Conservation (phyloP, 2,113 vertebrate genomes). For the Erpornis zantholeuca region DNA sequence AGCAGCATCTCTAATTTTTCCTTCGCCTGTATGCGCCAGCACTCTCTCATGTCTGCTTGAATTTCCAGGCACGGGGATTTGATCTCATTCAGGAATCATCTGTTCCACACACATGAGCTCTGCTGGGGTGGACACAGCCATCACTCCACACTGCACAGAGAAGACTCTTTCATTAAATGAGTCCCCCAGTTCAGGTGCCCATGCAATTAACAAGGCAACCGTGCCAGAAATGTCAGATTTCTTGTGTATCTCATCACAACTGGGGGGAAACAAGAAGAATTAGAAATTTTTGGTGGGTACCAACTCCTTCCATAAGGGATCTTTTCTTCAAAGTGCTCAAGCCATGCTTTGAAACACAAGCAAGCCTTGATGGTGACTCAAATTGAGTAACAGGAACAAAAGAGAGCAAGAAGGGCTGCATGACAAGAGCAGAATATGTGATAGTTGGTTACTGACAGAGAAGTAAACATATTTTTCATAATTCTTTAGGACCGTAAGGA, state of each 20-base stretch:
- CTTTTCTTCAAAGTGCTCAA: background rate
- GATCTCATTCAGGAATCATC: background rate
- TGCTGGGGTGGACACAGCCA: background rate
- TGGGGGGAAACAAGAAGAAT: background rate
- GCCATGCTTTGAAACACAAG: background rate
- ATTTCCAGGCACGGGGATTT: background rate
- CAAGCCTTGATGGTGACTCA: background rate
- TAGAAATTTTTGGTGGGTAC: background rate
- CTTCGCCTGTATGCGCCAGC: background rate
- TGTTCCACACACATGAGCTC: background rate
- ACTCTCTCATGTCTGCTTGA: background rate
- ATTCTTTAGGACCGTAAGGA: background rate
- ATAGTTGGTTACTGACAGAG: background rate
- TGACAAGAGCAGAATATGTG: background rate
- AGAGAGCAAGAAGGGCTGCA: background rate
- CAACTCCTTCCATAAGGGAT: background rate
- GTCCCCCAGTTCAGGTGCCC: background rate
- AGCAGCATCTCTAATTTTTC: constrained; percentile 2
- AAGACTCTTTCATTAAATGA: background rate
- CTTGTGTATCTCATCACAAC: background rate
- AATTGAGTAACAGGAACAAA: background rate
- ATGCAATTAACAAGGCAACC: background rate
- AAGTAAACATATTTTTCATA: background rate
- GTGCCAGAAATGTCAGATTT: background rate
- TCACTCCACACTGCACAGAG: background rate